These are phyloP conservation scores for Proctacanthus coquilletti DNA, from an alignment of 1,140 invertebrate genomes.

Conservation along the genomic window DNA sequence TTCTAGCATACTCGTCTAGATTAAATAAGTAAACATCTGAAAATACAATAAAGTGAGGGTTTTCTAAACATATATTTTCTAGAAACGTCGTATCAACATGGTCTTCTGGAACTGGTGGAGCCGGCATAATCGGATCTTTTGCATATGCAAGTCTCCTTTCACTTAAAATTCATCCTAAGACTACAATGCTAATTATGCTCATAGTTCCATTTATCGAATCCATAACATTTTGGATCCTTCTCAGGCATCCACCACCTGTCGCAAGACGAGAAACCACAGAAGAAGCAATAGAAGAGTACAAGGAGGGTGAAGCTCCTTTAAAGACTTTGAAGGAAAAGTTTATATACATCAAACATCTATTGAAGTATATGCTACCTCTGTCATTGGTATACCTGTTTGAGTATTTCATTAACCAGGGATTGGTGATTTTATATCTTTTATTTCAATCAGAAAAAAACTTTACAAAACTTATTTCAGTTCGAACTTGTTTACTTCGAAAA, in stretches of 20 bases:
- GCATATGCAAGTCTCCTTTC: slow-evolving; percentile 53
- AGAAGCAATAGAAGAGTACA: slow-evolving; percentile 22
- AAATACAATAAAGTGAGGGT: too few species aligned
- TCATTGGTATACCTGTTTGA: slow-evolving; percentile 71
- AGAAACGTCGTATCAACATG: slow-evolving; percentile 66
- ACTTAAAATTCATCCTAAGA: slow-evolving; percentile 39
- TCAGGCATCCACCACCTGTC: slow-evolving; percentile 30
- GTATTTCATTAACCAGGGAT: slow-evolving; percentile 83
- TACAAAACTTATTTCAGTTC: slow-evolving; percentile 37
- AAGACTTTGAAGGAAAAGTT: slow-evolving; percentile 38
- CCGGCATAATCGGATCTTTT: slow-evolving; percentile 63
- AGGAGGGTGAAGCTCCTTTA: slow-evolving; percentile 17
- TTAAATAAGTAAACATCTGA: slow-evolving; percentile 55
- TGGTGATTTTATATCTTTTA: slow-evolving; percentile 40
- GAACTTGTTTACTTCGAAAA: slow-evolving; percentile 58
- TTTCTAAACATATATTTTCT: too few species aligned
- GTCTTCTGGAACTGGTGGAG: slow-evolving; percentile 74
- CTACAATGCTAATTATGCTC: slow-evolving; percentile 56
- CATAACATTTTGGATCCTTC: slow-evolving; percentile 43
- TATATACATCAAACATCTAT: slow-evolving; percentile 39
- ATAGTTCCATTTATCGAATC: slow-evolving; percentile 52
- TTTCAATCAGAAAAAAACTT: too few species aligned
- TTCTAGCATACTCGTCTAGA: slow-evolving; percentile 55
- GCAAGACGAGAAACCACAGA: too few species aligned
- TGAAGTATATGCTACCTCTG: slow-evolving; percentile 68